A percentile compares a stretch with the other conserved stretches of the same genome.
phyloP scores from a whole-genome alignment of 2,888 invertebrate species.

The Xanthorhoe designata region DNA sequence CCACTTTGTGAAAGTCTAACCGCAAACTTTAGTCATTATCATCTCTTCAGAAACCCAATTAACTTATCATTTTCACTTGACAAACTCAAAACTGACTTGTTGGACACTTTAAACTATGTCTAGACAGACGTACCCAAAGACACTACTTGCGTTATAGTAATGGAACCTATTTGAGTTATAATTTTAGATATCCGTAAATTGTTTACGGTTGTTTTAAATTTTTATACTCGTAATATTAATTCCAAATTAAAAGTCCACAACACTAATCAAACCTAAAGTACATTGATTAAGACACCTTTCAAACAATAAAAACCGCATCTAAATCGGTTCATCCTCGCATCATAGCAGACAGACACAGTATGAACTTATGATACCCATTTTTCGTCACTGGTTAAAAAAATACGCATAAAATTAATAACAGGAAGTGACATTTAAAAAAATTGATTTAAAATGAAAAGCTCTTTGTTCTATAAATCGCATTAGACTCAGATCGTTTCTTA shows the following conservation, averaged over 20 bases:
- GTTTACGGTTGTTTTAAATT: too few relatives aligned
- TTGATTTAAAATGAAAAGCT: slow-evolving; percentile 35
- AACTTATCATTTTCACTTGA: slow-evolving; percentile 27
- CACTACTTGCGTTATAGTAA: background rate
- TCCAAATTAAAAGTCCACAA: too few relatives aligned
- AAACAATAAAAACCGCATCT: too few relatives aligned
- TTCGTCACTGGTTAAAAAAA: too few relatives aligned
- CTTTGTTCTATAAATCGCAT: slow-evolving; percentile 37
- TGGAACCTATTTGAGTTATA: background rate
- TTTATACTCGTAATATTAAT: too few relatives aligned
- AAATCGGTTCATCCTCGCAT: too few relatives aligned
- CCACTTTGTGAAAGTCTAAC: slow-evolving; percentile 7
- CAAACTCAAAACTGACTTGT: slow-evolving; percentile 15
- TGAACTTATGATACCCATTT: too few relatives aligned
- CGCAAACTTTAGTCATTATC: slow-evolving; percentile 23
- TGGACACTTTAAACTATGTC: slow-evolving; percentile 1
- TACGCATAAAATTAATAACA: slow-evolving; percentile 1
- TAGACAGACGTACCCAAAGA: background rate
- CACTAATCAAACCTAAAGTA: too few relatives aligned
- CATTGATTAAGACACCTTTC: too few relatives aligned
- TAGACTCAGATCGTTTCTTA: slow-evolving; percentile 28
- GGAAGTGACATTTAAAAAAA: slow-evolving; percentile 3
- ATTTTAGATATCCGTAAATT: background rate
- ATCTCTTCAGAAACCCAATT: slow-evolving; percentile 20
- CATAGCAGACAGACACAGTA: too few relatives aligned